phyloP scores from a whole-genome alignment of 2,797 vertebrate species.

The Epinephelus awoara region DNA sequence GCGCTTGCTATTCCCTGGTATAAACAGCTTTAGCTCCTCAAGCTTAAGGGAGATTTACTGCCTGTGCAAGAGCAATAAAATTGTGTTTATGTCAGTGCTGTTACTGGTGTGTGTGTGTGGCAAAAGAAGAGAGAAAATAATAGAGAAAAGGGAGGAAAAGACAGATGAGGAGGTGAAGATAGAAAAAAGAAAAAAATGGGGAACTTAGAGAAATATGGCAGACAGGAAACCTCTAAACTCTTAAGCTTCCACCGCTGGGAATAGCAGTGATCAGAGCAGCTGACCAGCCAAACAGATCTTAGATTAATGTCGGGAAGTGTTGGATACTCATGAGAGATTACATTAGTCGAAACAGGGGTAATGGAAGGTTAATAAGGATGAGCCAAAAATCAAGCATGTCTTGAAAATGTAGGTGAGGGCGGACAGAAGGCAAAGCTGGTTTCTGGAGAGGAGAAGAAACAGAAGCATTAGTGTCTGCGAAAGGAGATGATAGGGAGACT shows the following conservation, averaged over 20 bases:
- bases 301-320: slow-evolving; percentile 42
- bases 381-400: slow-evolving; percentile 61
- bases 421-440: slow-evolving; percentile 51
- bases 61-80: slow-evolving; percentile 67
- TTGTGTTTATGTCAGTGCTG: slow-evolving; percentile 57
- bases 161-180: slow-evolving; percentile 1
- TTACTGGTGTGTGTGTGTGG: slow-evolving; percentile 34
- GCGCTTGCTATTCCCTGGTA: slow-evolving; percentile 58
- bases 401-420: slow-evolving; percentile 62
- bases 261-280: slow-evolving; percentile 45
- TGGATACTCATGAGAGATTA: slow-evolving; percentile 55
- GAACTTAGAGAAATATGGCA: background rate
- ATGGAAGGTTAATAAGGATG: slow-evolving; percentile 67
- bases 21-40: slow-evolving; percentile 71
- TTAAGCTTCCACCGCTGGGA: slow-evolving; percentile 23
- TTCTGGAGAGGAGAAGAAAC: slow-evolving; percentile 52
- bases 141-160: slow-evolving; percentile 15
- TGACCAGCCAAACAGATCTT: slow-evolving; percentile 60
- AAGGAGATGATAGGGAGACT: slow-evolving; percentile 67
- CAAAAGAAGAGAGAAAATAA: slow-evolving; percentile 8
- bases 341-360: slow-evolving; percentile 60
- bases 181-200: background rate
- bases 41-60: slow-evolving; percentile 74
- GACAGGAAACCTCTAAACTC: slow-evolving; percentile 12
- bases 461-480: slow-evolving; percentile 66